Base-by-base conservation (phyloP, 2,113 vertebrate genomes). In the Prionailurus viverrinus region DNA sequence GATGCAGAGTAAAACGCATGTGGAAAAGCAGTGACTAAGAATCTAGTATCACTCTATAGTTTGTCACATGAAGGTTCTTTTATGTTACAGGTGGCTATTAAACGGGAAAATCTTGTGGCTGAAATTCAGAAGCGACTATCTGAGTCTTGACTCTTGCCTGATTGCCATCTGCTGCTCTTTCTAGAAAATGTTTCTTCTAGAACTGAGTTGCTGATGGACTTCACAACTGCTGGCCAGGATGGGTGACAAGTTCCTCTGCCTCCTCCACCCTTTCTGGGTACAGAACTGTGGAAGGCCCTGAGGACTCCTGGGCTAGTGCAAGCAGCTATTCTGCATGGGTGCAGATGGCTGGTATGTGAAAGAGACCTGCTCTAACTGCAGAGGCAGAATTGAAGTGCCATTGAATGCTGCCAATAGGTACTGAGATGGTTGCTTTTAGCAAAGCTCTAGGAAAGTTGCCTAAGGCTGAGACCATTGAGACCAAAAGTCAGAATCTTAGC, bases 61-160 rank as follows among this genome's bases (percentile, higher is more conserved):
- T 96, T 91, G 53, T 97, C 81, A 97, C 48, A 69, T 58, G 78
- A 94, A 23, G 66, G 55, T 94, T 97, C 48, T 96, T 73, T 97
- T 97, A 71, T 88, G 33, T 98, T 98, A 97, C 86, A 98, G 98
- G 97, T 98, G 85, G 76, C 81, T 79, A 66, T 98, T 95, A 98
- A 97, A 80, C 95, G 97, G 58, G 95, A 98, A 95, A 53, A 89
- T 96, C 91, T 98, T 84, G 94, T 98, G 89, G 68, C 94, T 89
- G 98, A 98, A 98, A 88, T 98, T 97, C 97, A 97, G 97, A 98
- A 96, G 86, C 94, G 82, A 92, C 94, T 98, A 0, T 96, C 85
- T 69, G 48, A 97, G 63, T 97, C 97, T 95, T 98, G 94, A 97
- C 95, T 45, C 41, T 95, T 97, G 41, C 78, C 55, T 76, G 36